Evolutionary conservation across 2,113 vertebrate species (phyloP).

Genomic region (Chitala chitala): DNA sequence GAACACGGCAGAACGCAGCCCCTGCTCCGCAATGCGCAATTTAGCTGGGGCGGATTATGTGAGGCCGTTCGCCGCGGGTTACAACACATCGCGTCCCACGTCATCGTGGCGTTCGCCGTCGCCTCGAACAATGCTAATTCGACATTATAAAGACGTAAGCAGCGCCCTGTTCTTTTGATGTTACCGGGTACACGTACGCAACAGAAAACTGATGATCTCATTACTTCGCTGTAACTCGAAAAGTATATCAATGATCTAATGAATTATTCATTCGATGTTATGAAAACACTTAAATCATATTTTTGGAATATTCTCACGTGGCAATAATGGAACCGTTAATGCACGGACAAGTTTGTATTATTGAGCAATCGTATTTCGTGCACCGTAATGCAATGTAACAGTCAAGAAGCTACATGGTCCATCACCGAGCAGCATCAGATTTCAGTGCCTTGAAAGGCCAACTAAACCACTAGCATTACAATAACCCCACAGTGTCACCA

Average conservation of each 20-base stretch:
- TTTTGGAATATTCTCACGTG: not conserved
- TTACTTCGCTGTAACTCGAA: too few species aligned
- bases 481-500: too few species aligned
- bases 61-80: not conserved
- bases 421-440: too few species aligned
- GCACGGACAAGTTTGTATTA: not conserved
- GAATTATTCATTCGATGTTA: not conserved
- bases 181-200: not conserved
- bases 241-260: too few species aligned
- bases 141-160: not conserved
- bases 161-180: not conserved
- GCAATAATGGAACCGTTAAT: not conserved
- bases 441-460: too few species aligned
- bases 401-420: too few species aligned
- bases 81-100: not conserved
- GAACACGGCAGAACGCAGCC: not conserved
- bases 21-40: not conserved
- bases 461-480: too few species aligned
- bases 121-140: not conserved
- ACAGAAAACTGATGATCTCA: not conserved
- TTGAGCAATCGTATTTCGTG: not conserved
- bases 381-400: too few species aligned
- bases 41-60: not conserved
- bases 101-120: not conserved
- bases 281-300: not conserved